phyloP scores from a whole-genome alignment of 1,140 invertebrate genomes.

The Hylaeus anthracinus region DNA sequence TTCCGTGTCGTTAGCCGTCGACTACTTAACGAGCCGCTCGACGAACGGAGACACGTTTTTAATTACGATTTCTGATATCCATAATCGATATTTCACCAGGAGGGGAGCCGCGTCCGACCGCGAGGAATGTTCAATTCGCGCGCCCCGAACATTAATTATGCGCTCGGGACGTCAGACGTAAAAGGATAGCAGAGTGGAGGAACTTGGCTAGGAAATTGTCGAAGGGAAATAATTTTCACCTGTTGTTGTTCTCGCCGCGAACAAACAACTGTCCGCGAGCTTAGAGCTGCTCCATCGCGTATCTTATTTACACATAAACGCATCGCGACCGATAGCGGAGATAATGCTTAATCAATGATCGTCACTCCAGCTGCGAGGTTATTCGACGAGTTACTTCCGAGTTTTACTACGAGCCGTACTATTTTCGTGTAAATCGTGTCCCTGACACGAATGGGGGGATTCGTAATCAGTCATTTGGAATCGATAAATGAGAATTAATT shows the following conservation, averaged over 20 bases:
- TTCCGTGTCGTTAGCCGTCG: slow-evolving; percentile 13
- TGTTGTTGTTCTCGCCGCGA: slow-evolving; percentile 4
- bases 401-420: too few relatives aligned
- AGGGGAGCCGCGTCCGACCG: background rate
- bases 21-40: slow-evolving; percentile 8
- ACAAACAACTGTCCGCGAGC: too few relatives aligned
- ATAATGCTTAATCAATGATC: slow-evolving; percentile 36
- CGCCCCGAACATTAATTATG: slow-evolving; percentile 39
- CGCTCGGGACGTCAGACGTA: background rate
- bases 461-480: too few relatives aligned
- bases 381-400: too few relatives aligned
- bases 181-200: too few relatives aligned
- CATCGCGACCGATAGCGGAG: slow-evolving; percentile 7
- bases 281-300: background rate
- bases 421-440: too few relatives aligned
- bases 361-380: background rate
- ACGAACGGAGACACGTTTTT: slow-evolving; percentile 45
- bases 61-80: slow-evolving; percentile 43
- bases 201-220: background rate
- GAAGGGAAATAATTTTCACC: slow-evolving; percentile 30
- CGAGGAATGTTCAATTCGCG: slow-evolving; percentile 39
- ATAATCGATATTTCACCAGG: slow-evolving; percentile 21
- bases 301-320: slow-evolving; percentile 24
- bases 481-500: too few relatives aligned
- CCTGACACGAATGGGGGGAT: too few relatives aligned